These are phyloP conservation scores for Noturus placidus DNA, from an alignment of 2,113 vertebrate genomes.

Conservation along the genomic window DNA sequence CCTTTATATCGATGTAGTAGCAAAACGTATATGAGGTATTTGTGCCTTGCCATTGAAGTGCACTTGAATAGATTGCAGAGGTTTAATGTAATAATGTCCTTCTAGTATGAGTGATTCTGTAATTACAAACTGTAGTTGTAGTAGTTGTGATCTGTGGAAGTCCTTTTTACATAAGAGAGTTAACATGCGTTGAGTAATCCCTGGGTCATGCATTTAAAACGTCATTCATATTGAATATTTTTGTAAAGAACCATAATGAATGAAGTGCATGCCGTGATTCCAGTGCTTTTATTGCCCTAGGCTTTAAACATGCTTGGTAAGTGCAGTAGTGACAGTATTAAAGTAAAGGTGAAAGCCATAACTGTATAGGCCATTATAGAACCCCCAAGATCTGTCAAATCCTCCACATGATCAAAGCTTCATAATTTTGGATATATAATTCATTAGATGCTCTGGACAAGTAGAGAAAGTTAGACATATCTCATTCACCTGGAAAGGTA, in stretches of 20 bases:
- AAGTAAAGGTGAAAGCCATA: slow-evolving; percentile 28
- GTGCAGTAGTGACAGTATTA: background rate
- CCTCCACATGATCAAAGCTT: slow-evolving; percentile 18
- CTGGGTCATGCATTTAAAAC: background rate
- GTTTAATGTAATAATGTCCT: slow-evolving; percentile 27
- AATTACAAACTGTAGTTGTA: slow-evolving; percentile 6
- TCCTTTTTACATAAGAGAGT: background rate
- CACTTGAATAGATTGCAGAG: slow-evolving; percentile 29
- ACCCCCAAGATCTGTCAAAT: slow-evolving; percentile 26
- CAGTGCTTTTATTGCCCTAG: background rate
- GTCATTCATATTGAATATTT: background rate
- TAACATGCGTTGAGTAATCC: background rate
- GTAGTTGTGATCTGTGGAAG: background rate
- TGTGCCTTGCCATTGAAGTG: slow-evolving; percentile 20
- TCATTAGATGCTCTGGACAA: slow-evolving; percentile 1
- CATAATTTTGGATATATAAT: slow-evolving; percentile 3
- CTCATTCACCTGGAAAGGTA: background rate
- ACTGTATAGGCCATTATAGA: slow-evolving; percentile 5
- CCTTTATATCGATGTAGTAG: slow-evolving; percentile 45
- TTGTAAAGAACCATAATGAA: background rate
- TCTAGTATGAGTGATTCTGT: background rate
- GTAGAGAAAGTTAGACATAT: background rate
- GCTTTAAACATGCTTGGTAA: background rate
- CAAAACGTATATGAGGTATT: slow-evolving; percentile 42
- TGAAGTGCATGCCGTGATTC: background rate